phyloP scores from a whole-genome alignment of 92 coral and sea anemone genomes.

The Umimayanthus chanpuru region DNA sequence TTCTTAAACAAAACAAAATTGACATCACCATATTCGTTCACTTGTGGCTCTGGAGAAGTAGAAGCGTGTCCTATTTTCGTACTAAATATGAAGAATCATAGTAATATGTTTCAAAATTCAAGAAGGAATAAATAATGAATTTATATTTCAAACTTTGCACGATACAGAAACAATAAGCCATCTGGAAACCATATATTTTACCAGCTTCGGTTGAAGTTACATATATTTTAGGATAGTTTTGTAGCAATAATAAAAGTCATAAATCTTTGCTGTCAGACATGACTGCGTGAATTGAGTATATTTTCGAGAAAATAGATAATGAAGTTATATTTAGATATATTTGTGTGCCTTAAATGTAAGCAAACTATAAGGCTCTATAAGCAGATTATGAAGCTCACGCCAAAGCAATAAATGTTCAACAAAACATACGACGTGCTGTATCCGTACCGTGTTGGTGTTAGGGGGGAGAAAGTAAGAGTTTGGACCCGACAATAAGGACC shows the following conservation, averaged over 20 bases:
- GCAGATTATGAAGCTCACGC: too few species aligned
- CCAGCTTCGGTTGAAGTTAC: neutral
- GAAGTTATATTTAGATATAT: neutral
- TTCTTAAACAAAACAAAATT: too few species aligned
- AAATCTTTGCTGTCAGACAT: neutral
- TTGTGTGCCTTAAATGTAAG: neutral
- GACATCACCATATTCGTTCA: neutral
- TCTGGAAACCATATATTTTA: neutral
- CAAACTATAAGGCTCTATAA: neutral
- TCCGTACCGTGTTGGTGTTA: too few species aligned
- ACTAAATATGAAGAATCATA: neutral
- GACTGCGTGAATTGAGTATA: neutral
- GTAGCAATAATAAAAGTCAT: neutral
- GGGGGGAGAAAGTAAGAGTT: too few species aligned
- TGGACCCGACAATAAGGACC: too few species aligned
- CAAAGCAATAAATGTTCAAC: too few species aligned
- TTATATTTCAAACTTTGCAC: neutral
- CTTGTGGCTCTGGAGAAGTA: neutral
- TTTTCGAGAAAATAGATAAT: neutral
- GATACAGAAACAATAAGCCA: neutral
- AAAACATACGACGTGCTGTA: too few species aligned
- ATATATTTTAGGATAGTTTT: slow-evolving; percentile 4
- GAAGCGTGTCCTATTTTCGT: too few species aligned
- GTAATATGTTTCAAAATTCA: neutral
- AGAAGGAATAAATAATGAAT: neutral